Conservation (phyloP, 2,888 invertebrate species). For the Leuctra nigra region DNA sequence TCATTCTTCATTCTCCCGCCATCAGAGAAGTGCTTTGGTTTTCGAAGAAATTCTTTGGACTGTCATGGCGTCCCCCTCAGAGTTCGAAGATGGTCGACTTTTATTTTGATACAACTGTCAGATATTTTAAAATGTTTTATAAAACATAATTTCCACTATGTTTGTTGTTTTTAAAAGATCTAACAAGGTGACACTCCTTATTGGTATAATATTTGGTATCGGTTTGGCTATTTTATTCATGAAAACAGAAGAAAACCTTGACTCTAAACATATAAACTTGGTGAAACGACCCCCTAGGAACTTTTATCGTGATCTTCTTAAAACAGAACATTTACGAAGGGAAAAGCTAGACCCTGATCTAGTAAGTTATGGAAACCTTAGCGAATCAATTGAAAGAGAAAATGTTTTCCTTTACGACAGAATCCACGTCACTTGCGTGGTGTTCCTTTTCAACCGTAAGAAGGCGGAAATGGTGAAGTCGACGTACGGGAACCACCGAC, state of each 20-base stretch:
- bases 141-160: too few relatives aligned
- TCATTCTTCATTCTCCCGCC: too few relatives aligned
- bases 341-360: constrained; percentile 28
- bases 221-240: constrained; percentile 29
- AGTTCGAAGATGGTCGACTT: too few relatives aligned
- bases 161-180: constrained; percentile 11
- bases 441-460: constrained; percentile 42
- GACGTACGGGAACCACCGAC: constrained; percentile 39
- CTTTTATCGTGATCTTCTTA: constrained; percentile 20
- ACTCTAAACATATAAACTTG: constrained; percentile 32
- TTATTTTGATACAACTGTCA: too few relatives aligned
- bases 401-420: constrained; percentile 34
- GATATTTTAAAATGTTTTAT: too few relatives aligned
- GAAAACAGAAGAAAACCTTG: constrained; percentile 23
- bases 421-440: constrained; percentile 43
- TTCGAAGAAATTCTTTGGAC: too few relatives aligned
- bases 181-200: constrained; percentile 29
- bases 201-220: constrained; percentile 35
- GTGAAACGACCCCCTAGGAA: constrained; percentile 32
- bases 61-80: too few relatives aligned
- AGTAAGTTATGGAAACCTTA: constrained; percentile 33
- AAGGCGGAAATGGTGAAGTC: constrained; percentile 39
- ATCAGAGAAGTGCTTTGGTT: too few relatives aligned
- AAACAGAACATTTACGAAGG: background rate
- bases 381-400: constrained; percentile 21